Evolutionary conservation across 1,140 invertebrate genomes (phyloP).

Genomic region (Saccostrea echinata): DNA sequence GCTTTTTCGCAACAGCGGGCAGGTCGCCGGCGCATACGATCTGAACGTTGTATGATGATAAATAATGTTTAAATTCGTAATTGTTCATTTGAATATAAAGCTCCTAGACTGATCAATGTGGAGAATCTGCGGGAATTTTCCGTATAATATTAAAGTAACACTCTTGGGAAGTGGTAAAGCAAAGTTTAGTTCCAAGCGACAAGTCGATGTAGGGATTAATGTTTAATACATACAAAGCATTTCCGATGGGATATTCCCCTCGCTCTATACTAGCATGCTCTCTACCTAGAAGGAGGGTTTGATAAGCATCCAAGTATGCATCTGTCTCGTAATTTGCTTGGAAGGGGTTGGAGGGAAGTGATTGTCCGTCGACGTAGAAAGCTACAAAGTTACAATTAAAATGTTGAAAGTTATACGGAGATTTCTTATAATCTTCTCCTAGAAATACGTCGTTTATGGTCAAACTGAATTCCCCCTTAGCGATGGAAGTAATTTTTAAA

Average conservation of each 20-base stretch:
- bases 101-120: background rate
- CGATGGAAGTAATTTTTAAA: constrained; percentile 49
- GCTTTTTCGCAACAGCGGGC: background rate
- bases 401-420: constrained; percentile 45
- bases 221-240: constrained; percentile 18
- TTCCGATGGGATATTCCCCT: background rate
- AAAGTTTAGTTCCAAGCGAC: constrained; percentile 49
- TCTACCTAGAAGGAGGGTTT: background rate
- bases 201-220: constrained; percentile 43
- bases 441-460: constrained; percentile 31
- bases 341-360: constrained; percentile 45
- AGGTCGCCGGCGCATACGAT: constrained; percentile 18
- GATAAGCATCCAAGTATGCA: constrained; percentile 41
- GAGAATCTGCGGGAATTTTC: constrained; percentile 15
- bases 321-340: constrained; percentile 26
- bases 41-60: background rate
- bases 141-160: constrained; percentile 14
- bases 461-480: constrained; percentile 45
- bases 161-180: constrained; percentile 45
- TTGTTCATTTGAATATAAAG: background rate
- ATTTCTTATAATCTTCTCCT: constrained; percentile 54
- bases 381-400: constrained; percentile 51
- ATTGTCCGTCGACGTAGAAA: constrained; percentile 54
- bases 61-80: background rate
- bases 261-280: background rate